phyloP scores from a whole-genome alignment of 2,113 vertebrate species.

The Pseudonaja textilis region DNA sequence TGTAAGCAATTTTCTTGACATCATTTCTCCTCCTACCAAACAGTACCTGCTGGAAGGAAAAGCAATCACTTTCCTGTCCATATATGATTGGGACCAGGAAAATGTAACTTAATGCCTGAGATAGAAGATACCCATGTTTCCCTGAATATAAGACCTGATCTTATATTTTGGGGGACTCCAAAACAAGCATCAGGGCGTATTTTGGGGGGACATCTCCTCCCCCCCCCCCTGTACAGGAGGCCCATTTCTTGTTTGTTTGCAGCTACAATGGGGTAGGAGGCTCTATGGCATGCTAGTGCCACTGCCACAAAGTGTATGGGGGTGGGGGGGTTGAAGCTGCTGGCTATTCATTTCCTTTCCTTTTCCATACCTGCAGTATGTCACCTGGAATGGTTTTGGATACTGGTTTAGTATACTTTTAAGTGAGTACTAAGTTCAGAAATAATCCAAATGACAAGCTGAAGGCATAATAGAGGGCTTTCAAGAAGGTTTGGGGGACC shows the following conservation, averaged over 20 bases:
- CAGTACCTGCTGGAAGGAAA: neutral
- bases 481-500: neutral
- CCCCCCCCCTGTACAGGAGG: too few relatives aligned
- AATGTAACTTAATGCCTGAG: neutral
- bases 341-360: neutral
- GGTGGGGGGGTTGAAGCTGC: too few relatives aligned
- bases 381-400: neutral
- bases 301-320: fast-evolving
- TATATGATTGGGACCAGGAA: neutral
- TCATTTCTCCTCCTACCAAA: neutral
- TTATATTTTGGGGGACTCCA: too few relatives aligned
- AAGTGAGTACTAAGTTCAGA: neutral
- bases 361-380: neutral
- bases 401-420: neutral
- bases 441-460: neutral
- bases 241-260: too few relatives aligned
- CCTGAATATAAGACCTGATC: too few relatives aligned
- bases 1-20: neutral
- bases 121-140: neutral
- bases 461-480: neutral
- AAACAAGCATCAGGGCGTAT: too few relatives aligned
- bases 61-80: neutral
- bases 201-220: too few relatives aligned
- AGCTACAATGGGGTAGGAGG: too few relatives aligned
- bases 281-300: too few relatives aligned